Base-by-base conservation (phyloP, 1,140 invertebrate genomes). In the Bombus confusus region DNA sequence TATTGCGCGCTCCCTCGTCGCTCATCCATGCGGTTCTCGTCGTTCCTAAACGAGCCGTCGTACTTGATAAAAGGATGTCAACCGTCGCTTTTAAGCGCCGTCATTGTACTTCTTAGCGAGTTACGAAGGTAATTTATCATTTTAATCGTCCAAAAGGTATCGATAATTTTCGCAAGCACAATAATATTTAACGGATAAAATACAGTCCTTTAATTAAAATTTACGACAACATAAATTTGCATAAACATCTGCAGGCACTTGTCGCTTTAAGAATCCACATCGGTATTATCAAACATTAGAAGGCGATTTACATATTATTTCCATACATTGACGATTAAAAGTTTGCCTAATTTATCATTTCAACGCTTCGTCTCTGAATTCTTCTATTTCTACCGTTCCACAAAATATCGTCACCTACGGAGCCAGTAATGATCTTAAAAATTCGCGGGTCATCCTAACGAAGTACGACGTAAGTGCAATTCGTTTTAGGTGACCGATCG, bases 1-100 rank as follows among this genome's bases (percentile, higher is more conserved):
- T 93, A 93, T 93, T 92, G 90, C 90, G 80, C 83, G 85, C 88
- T 85, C 86, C 88, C 82, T 89, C 79, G 80, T 85, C 71, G 88
- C 85, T 75, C 78, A 62, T 81, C 91, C 91, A 84, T 92, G 90
- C 80, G 89, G 87, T 90, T 87, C 83, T 75, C 80, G 88, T 85
- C 85, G 84, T 91, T 80, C 91, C 86, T 89, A 90, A 92, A 91
- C 88, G 90, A 87, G 85, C 86, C 78, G 43, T 69, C 69, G 62
- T 57, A 34, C 59, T 87, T 75, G 78, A 87, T 87, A 87, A 87
- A 87, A 85, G 86, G 72, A 62, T 81, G 83, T 79, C 86, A 71
- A 81, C 77, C 41, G 52, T 41, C 37, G 62, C n/a, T 31, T 39
- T 41, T 28, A 41, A 78, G 31, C 52, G 59, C 0, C 68, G n/a